Evolutionary conservation across 1,140 invertebrate genomes (phyloP), one percentile per base, ranked within the genome.

Genomic region (Maconellicoccus hirsutus): DNA sequence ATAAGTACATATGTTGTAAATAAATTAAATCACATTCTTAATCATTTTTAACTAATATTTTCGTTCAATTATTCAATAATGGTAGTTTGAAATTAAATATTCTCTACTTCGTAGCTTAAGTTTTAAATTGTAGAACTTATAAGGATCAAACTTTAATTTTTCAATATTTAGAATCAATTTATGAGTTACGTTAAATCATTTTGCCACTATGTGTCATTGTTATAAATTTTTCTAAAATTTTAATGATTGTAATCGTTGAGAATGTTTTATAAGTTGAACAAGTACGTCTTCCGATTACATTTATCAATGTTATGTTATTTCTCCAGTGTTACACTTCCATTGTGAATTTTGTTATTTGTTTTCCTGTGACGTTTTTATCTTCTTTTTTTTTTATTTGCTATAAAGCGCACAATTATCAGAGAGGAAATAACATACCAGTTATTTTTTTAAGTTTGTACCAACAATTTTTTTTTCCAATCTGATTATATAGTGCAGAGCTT

Each of bases 261-360:
- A 16, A 19, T 52, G 2, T 52, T 16, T 52, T 3, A 16, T 8
- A 52, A 4, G 2, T 52, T 52, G n/a, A 66, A 59, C 4, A 59
- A 59, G 21, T 22, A 6, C 19, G 61, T 66, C 61, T 66, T 66
- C 61, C 61, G 61, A 66, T 66, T 66, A 66, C 61, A 23, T 66
- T 66, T 16, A 66, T 66, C 61, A 22, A 66, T 26, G 61, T 66
- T 23, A 8, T 66, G 16, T 66, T 8, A 22, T 59, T 66, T 66
- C 25, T 16, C 21, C 42, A 52, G 42, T 52, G 42, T 52, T 16
- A 52, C 16, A 33, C 29, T 33, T 33, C 29, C 29, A 33, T 33
- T 3, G 29, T 33, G 12, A 33, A 33, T 12, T 33, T 33, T 33
- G 29, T 33, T 33, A 33, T 33, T 33, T 33, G 12, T 33, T 33